Evolutionary conservation across 1,140 invertebrate species (phyloP), one percentile per base, ranked within the genome.

Genomic region (Drosophila bocqueti): DNA sequence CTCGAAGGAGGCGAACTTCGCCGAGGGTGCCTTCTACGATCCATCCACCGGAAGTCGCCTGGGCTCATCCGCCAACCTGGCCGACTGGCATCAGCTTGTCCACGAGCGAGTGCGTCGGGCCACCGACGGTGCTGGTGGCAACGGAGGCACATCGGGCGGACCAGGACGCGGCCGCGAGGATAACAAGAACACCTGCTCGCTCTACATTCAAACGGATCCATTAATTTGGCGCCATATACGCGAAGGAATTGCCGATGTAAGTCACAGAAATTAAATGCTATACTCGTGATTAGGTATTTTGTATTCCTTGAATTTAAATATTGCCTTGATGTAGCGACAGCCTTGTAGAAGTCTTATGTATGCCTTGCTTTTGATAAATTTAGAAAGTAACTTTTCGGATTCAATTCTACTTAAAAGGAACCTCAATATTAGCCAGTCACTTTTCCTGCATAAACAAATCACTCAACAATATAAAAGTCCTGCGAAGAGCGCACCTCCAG

Each of bases 181-280:
- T 83, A 96, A 96, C 89, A 95, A 95, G 72, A 97, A 97, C 92
- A 97, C 97, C 31, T 99, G 98, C 93, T 98, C 97, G 36, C 95
- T 99, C 16, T 99, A 98, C 93, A 98, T 99, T 93, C 98, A 99
- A 94, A 99, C 99, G 13, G 99, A 99, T 95, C 98, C 98, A 71
- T 96, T 99, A 66, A 97, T 99, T 90, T 99, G 98, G 98, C 95
- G 96, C 83, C 97, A 99, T 92, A 98, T 99, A 84, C 93, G 95
- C 76, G 95, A 95, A 83, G 94, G 95, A 31, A 95, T 96, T 84
- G 94, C 95, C 26, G 95, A 96, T 93, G 95, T 96, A 92, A 94
- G 94, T 94, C 42, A 40, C 36, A 38, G 4, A 38, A 13, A 38
- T 38, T 0, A 38, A 36, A 36, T 4, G 34, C 34, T 34, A 34